These are phyloP conservation scores for Hyperoodon ampullatus DNA, from an alignment of 2,113 vertebrate genomes.

Conservation along the genomic window DNA sequence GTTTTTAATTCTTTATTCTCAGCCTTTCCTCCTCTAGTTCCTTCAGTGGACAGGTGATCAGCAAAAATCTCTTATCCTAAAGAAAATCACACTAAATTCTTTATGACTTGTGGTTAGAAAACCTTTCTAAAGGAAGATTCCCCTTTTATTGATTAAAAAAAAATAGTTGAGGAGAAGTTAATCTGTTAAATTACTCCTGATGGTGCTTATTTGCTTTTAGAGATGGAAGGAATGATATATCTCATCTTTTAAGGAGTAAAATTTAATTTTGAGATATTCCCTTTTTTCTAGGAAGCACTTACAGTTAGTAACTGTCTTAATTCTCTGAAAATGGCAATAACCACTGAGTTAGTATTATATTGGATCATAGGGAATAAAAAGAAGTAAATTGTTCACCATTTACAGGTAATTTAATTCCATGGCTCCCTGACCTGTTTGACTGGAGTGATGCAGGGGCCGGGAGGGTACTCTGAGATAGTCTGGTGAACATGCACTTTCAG, in stretches of 20 bases:
- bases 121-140: neutral
- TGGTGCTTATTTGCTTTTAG: slow-evolving; percentile 9
- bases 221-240: neutral
- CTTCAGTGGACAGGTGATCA: neutral
- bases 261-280: neutral
- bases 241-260: neutral
- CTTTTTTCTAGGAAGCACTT: neutral
- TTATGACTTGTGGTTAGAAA: neutral
- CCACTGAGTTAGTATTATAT: neutral
- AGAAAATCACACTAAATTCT: neutral
- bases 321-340: slow-evolving; percentile 31
- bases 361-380: slow-evolving; percentile 1
- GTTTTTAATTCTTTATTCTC: neutral
- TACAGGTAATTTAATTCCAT: neutral
- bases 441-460: rapidly evolving
- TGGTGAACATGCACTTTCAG: neutral
- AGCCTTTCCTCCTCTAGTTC: neutral
- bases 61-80: slow-evolving; percentile 25
- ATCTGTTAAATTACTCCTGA: slow-evolving; percentile 22
- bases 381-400: neutral
- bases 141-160: neutral
- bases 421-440: neutral
- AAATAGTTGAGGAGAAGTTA: neutral
- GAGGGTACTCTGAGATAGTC: neutral
- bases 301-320: neutral